These are phyloP conservation scores for Diabrotica undecimpunctata DNA, from an alignment of 1,140 invertebrate species.

Conservation along the genomic window DNA sequence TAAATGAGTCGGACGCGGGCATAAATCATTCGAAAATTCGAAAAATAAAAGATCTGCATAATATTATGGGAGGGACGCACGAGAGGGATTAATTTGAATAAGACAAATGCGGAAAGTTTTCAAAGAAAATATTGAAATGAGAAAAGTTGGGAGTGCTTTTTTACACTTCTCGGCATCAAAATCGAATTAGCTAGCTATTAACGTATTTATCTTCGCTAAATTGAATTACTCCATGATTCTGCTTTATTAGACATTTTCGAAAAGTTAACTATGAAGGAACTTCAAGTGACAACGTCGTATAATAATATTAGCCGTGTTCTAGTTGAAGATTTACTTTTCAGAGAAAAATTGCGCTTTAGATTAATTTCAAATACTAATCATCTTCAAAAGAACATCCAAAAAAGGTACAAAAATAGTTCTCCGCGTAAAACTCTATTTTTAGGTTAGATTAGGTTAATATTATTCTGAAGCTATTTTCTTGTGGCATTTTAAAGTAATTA, in stretches of 20 bases:
- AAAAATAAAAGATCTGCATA: conserved; percentile 3
- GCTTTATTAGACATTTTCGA: background rate
- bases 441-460: no score
- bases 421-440: no score
- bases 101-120: conserved; percentile 2
- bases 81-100: background rate
- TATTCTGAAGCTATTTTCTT: no score
- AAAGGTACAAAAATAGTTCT: no score
- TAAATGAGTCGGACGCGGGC: background rate
- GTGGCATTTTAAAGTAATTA: no score
- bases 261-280: background rate
- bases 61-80: conserved; percentile 1
- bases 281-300: no score
- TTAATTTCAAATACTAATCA: no score
- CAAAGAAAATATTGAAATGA: conserved; percentile 3
- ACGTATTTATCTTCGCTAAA: background rate
- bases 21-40: background rate
- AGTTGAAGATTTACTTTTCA: no score
- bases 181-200: conserved; percentile 2
- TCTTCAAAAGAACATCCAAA: no score
- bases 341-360: no score
- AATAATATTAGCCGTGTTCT: no score
- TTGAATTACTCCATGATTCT: background rate
- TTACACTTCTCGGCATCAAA: background rate
- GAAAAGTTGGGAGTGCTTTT: background rate